A percentile compares a stretch with the other conserved stretches of the same genome.
Evolutionary conservation across 2,113 vertebrate species (phyloP).

Genomic region (Raja brachyura): DNA sequence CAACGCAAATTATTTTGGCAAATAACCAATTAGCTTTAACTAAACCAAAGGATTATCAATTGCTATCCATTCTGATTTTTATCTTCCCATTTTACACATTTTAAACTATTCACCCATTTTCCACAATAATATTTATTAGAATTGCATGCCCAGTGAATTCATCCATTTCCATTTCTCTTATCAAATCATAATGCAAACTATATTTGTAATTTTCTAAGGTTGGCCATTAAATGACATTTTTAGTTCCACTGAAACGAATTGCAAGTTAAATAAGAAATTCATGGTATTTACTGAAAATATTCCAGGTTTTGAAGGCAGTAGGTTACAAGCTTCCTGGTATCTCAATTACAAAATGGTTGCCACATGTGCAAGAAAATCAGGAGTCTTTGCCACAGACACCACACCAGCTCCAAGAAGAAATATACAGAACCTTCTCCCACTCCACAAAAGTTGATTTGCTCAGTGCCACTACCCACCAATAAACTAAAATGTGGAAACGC

Average conservation of each 20-base stretch:
- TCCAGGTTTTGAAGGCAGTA: not conserved
- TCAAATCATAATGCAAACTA: not conserved
- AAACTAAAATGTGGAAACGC: too few species aligned
- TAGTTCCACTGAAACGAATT: too few species aligned
- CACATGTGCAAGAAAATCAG: too few species aligned
- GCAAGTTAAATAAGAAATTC: too few species aligned
- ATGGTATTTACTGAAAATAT: not conserved
- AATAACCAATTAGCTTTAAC: not conserved
- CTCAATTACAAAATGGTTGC: too few species aligned
- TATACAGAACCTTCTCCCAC: too few species aligned
- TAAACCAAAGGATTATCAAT: not conserved
- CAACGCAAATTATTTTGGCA: not conserved
- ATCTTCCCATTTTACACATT: not conserved
- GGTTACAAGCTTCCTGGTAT: not conserved
- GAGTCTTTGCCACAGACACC: too few species aligned
- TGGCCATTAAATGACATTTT: too few species aligned
- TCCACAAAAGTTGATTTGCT: too few species aligned
- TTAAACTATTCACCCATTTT: not conserved
- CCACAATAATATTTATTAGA: not conserved
- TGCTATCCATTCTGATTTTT: not conserved
- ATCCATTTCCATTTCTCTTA: not conserved
- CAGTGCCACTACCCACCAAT: too few species aligned
- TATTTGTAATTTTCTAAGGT: not conserved
- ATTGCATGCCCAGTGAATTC: not conserved
- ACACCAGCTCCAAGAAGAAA: too few species aligned